Evolutionary conservation across 2,113 vertebrate genomes (phyloP).

Genomic region (Rostratula benghalensis): DNA sequence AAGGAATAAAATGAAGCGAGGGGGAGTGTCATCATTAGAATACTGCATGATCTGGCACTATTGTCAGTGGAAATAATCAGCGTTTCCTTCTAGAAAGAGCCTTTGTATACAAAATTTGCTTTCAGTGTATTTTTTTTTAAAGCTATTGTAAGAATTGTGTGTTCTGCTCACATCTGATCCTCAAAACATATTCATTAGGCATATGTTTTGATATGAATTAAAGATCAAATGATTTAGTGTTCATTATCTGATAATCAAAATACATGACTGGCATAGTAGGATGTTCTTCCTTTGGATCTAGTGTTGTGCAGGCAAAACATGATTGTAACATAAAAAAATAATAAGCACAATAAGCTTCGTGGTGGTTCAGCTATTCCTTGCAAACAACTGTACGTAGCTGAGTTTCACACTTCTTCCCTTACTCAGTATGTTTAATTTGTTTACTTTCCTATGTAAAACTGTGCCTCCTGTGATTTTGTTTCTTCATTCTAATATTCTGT

Average conservation of each 20-base stretch:
- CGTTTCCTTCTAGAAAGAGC: background rate
- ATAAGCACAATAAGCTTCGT: background rate
- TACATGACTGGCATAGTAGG: background rate
- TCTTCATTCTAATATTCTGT: background rate
- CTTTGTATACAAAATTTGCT: background rate
- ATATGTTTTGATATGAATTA: background rate
- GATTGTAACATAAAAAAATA: background rate
- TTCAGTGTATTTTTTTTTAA: background rate
- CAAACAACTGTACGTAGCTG: background rate
- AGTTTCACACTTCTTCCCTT: background rate
- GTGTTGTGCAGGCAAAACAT: background rate
- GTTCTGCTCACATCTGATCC: background rate
- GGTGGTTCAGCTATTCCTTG: background rate
- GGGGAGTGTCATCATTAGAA: background rate
- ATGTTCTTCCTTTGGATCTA: background rate
- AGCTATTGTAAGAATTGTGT: background rate
- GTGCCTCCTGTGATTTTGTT: background rate
- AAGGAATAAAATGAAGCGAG: background rate
- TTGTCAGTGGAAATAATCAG: slow-evolving; percentile 6
- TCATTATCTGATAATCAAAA: background rate
- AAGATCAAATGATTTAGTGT: background rate
- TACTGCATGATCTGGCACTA: background rate
- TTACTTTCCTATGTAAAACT: background rate
- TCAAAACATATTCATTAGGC: background rate
- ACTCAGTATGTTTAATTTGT: background rate